Base-by-base conservation (phyloP, 2,113 vertebrate genomes). In the Tragelaphus strepsiceros region DNA sequence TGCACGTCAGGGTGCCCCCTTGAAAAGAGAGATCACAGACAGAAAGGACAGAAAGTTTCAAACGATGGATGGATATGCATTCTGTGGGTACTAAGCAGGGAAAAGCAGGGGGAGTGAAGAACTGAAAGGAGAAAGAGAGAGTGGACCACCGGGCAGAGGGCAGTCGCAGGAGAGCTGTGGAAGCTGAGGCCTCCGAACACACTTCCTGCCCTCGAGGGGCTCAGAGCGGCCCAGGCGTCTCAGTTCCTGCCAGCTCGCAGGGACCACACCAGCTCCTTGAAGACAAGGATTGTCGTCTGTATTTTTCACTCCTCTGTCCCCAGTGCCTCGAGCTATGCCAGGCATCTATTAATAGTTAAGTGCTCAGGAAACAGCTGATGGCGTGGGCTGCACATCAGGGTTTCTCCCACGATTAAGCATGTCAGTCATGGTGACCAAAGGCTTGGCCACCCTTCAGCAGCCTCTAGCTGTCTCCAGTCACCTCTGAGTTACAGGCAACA, bases 201-300 rank as follows among this genome's bases (percentile, higher is more conserved):
- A 0, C 92, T 39, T 39, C 53, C 46, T 22, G 1, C 21, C 59
- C n/a, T 0, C 0, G 8, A 51, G 56, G 28, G 2, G 22, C 6
- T 0, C 1, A 2, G 56, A 30, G 56, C 8, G 0, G 22, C 78
- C 49, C 78, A 17, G 35, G 82, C 26, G 0, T 28, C 22, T 32
- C 15, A 7, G n/a, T 22, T 11, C 28, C 22, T 0, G 1, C 9
- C 2, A 2, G 43, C 84, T 74, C 30, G 49, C 16, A 1, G 59
- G 53, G 1, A 16, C 46, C 21, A 1, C 35, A 22, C 56, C 61
- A 24, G 81, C 80, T 39, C 46, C 78, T 11, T 24, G 0, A n/a
- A 24, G 54, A 35, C 84, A 71, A 30, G 59, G 71, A 3, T 3
- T 17, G 2, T n/a, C 22, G 0, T 35, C 62, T 19, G 1, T 51